phyloP scores from a whole-genome alignment of 2,797 vertebrate species.

The Sphaeramia orbicularis region DNA sequence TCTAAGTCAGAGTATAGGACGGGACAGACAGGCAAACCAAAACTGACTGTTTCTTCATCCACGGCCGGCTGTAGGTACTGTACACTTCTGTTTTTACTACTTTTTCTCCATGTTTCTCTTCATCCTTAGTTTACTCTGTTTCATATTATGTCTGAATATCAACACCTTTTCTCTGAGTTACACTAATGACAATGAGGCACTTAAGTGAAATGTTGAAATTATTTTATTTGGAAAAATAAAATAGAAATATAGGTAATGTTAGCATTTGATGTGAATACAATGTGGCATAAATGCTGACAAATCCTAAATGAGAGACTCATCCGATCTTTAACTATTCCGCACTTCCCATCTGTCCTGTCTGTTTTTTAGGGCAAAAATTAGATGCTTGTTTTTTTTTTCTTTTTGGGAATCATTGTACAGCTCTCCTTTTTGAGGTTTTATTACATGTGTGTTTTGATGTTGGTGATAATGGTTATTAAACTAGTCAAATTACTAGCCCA shows the following conservation, averaged over 20 bases:
- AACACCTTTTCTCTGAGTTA: background rate
- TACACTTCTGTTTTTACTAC: background rate
- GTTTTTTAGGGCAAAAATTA: background rate
- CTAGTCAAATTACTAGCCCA: background rate
- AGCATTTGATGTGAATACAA: background rate
- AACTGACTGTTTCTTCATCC: slow-evolving; percentile 42
- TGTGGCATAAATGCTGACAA: background rate
- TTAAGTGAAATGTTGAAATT: background rate
- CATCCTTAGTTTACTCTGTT: background rate
- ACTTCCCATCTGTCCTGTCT: background rate
- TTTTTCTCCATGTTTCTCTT: background rate
- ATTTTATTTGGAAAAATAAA: slow-evolving; percentile 2
- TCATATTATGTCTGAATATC: background rate
- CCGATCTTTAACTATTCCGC: background rate
- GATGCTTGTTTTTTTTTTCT: background rate
- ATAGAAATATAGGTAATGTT: background rate
- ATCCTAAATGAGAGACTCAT: background rate
- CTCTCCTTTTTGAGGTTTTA: no score
- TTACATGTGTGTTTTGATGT: background rate
- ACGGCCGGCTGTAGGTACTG: slow-evolving; percentile 28
- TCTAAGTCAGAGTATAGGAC: slow-evolving; percentile 62
- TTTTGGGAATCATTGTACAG: background rate
- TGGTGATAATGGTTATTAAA: background rate
- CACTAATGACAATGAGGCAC: background rate
- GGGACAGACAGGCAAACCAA: slow-evolving; percentile 42